phyloP scores from a whole-genome alignment of 2,113 vertebrate species.

The Nestor notabilis region DNA sequence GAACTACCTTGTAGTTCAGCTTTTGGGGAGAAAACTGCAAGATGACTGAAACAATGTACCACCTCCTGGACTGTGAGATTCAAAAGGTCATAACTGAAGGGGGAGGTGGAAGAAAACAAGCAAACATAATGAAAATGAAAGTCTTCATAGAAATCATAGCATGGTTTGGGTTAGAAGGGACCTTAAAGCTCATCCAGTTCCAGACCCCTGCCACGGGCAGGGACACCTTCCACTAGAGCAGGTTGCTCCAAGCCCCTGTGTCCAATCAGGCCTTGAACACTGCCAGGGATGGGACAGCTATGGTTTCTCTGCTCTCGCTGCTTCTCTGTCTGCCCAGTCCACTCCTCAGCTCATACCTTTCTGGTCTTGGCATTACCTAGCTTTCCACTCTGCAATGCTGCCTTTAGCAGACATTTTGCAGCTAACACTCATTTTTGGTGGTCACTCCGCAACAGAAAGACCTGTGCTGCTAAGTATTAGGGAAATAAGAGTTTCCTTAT shows the following conservation, averaged over 20 bases:
- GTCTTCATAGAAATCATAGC: neutral
- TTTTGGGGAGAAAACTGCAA: neutral
- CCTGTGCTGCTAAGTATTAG: neutral
- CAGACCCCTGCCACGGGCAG: neutral
- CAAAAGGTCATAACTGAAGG: neutral
- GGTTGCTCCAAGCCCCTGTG: neutral
- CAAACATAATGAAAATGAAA: accelerated
- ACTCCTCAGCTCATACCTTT: neutral
- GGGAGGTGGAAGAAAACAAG: neutral
- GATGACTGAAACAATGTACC: neutral
- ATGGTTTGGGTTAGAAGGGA: neutral
- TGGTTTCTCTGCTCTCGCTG: neutral
- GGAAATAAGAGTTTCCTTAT: neutral
- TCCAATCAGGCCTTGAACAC: neutral
- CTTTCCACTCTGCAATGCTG: neutral
- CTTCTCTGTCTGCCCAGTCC: neutral
- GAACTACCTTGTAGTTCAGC: neutral
- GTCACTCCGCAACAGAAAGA: neutral
- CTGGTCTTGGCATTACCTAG: neutral
- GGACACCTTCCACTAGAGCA: neutral
- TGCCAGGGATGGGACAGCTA: neutral
- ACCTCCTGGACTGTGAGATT: neutral
- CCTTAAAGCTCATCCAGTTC: neutral
- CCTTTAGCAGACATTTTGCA: neutral
- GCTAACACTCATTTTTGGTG: neutral